Percentiles rank a stretch among this genome's conserved stretches.
Evolutionary conservation across 2,888 invertebrate species (phyloP).

Genomic region (Endomychus coccineus): DNA sequence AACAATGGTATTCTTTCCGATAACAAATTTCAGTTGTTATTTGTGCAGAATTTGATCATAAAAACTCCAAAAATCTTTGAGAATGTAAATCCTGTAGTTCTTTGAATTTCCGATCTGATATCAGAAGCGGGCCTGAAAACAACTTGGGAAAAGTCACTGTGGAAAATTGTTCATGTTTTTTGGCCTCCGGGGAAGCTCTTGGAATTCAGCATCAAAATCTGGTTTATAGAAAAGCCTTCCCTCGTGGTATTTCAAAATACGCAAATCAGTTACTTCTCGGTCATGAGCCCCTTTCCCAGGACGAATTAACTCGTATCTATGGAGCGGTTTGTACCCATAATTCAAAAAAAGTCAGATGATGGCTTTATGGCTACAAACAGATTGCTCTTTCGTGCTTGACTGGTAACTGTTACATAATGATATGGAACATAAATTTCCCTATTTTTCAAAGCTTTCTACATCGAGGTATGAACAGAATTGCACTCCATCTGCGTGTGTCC

Average conservation of each 20-base stretch:
- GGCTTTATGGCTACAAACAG: conserved; percentile 16
- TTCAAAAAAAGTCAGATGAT: background rate
- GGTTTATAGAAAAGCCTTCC: background rate
- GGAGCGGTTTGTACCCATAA: background rate
- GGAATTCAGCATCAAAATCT: background rate
- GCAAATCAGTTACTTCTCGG: conserved; percentile 2
- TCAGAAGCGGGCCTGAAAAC: background rate
- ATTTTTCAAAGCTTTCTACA: conserved; percentile 22
- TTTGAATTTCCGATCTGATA: background rate
- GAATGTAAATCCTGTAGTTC: background rate
- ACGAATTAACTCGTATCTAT: background rate
- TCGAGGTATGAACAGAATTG: conserved; percentile 25
- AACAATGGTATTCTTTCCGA: no score
- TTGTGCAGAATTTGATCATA: no score
- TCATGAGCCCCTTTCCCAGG: conserved; percentile 4
- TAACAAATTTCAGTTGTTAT: no score
- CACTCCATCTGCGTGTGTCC: conserved; percentile 17
- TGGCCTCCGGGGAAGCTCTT: background rate
- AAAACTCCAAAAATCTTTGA: no score
- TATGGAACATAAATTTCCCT: conserved; percentile 17
- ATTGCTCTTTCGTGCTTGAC: conserved; percentile 19
- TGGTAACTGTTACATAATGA: conserved; percentile 18
- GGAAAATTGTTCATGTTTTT: background rate
- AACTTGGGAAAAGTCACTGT: background rate
- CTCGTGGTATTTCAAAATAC: conserved; percentile 1